Percentiles rank a stretch among this genome's conserved stretches.
These are phyloP conservation scores for Serranus cabrilla DNA, from an alignment of 2,797 vertebrate genomes.

Conservation along the genomic window DNA sequence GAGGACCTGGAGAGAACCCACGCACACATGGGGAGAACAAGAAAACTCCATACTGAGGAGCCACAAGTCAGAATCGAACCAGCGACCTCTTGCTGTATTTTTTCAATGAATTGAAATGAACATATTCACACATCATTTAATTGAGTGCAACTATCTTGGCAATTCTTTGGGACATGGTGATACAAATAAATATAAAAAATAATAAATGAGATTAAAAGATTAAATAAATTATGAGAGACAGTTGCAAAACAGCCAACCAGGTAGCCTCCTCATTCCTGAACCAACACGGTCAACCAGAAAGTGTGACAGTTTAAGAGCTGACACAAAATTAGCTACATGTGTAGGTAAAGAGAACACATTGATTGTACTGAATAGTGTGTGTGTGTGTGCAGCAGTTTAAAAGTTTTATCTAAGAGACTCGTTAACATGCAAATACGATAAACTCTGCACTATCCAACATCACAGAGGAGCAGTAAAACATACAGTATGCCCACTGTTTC, in stretches of 20 bases:
- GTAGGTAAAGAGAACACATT: not conserved
- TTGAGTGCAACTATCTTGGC: no score
- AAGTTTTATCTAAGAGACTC: constrained; percentile 18
- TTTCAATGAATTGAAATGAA: no score
- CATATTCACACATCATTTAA: no score
- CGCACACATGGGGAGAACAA: no score
- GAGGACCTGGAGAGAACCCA: no score
- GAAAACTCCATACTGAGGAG: no score
- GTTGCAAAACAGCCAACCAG: not conserved
- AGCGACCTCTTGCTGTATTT: no score
- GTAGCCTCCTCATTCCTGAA: not conserved
- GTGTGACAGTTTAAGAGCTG: not conserved
- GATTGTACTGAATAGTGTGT: not conserved
- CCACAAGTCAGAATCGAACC: no score
- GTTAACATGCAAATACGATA: constrained; percentile 21
- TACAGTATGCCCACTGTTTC: constrained; percentile 43
- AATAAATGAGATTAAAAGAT: not conserved
- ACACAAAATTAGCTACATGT: not conserved
- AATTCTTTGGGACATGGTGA: no score
- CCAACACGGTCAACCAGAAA: not conserved
- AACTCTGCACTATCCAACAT: constrained; percentile 12
- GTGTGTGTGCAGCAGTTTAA: not conserved
- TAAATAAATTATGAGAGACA: not conserved
- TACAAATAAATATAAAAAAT: no score
- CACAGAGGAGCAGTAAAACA: constrained; percentile 41